A percentile compares a stretch with the other conserved stretches of the same genome.
phyloP scores from a whole-genome alignment of 2,888 invertebrate genomes.

The Netelia virgata region DNA sequence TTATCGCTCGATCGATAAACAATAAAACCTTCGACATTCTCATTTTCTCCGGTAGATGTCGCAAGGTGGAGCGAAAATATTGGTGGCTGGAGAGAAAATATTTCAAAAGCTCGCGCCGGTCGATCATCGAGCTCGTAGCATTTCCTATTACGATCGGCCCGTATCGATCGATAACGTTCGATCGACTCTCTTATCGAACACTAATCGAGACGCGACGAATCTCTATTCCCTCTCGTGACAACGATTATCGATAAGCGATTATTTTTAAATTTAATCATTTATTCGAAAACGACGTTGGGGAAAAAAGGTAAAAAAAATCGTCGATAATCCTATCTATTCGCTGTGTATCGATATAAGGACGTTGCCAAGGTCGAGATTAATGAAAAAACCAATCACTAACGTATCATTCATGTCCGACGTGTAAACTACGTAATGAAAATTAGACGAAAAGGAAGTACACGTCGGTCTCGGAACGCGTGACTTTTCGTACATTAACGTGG shows the following conservation, averaged over 20 bases:
- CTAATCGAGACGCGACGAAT: slow-evolving; percentile 10
- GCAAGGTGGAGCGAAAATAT: no score
- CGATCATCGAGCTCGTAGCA: not conserved
- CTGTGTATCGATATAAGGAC: slow-evolving; percentile 44
- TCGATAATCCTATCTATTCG: slow-evolving; percentile 30
- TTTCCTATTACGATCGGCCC: not conserved
- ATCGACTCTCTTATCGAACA: not conserved
- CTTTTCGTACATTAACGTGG: not conserved
- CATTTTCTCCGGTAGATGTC: slow-evolving; percentile 49
- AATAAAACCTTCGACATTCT: not conserved
- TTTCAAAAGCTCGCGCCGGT: not conserved
- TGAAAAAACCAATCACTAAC: slow-evolving; percentile 23
- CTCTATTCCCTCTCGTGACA: not conserved
- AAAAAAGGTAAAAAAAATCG: not conserved
- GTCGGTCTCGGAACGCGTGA: not conserved
- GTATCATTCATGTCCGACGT: not conserved
- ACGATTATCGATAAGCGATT: not conserved
- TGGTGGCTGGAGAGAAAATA: not conserved
- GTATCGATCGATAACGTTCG: slow-evolving; percentile 10
- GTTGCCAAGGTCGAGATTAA: slow-evolving; percentile 40
- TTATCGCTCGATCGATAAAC: no score
- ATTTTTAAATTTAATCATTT: no score
- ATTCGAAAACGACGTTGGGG: not conserved
- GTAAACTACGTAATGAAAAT: not conserved
- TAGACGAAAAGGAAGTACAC: not conserved